Conservation (phyloP, 2,888 invertebrate species). For the Amphipyra berbera region DNA sequence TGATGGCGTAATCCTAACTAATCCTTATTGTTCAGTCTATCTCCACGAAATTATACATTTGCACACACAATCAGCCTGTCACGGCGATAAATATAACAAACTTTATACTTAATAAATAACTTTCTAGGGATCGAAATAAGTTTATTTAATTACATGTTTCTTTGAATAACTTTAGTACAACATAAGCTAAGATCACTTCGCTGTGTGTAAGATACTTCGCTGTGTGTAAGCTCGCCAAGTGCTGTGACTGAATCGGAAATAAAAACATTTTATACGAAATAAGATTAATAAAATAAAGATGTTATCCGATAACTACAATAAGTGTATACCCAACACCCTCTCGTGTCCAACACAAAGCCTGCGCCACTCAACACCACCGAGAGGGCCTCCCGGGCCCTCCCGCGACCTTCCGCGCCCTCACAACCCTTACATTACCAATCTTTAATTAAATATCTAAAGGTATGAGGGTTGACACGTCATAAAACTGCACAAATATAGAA, state of each 20-base stretch:
- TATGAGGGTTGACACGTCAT: slow-evolving; percentile 58
- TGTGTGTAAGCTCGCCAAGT: neutral
- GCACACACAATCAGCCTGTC: too few species aligned
- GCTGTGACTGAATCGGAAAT: neutral
- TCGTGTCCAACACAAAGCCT: slow-evolving; percentile 27
- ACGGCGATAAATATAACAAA: too few species aligned
- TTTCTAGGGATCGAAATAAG: too few species aligned
- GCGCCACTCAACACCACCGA: slow-evolving; percentile 14
- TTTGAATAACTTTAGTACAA: too few species aligned
- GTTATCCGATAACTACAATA: slow-evolving; percentile 54
- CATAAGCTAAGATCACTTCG: too few species aligned
- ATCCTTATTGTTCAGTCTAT: too few species aligned
- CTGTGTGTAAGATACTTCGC: too few species aligned
- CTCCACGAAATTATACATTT: too few species aligned
- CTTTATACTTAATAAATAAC: too few species aligned
- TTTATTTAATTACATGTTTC: too few species aligned
- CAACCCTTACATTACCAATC: slow-evolving; percentile 65
- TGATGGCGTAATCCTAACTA: too few species aligned
- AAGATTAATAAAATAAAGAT: slow-evolving; percentile 58
- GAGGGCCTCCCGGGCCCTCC: neutral
- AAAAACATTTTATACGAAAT: slow-evolving; percentile 21
- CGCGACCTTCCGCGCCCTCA: slow-evolving; percentile 6
- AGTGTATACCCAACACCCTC: slow-evolving; percentile 32
- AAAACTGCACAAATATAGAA: slow-evolving; percentile 71
- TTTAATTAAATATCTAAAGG: slow-evolving; percentile 67